phyloP scores from a whole-genome alignment of 1,140 invertebrate genomes.

The Drosophila aff. region DNA sequence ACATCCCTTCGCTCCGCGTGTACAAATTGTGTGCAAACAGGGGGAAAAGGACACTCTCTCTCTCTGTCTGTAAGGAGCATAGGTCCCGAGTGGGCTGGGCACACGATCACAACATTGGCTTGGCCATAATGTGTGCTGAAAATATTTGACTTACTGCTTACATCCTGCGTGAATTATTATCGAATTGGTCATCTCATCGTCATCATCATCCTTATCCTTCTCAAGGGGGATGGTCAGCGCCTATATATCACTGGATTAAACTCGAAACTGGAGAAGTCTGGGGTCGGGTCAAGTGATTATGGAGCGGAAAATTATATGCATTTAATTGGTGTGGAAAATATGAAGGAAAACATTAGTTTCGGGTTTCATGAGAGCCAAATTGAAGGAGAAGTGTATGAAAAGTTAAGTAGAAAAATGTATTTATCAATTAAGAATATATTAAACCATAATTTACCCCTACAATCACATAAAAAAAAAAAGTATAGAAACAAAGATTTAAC shows the following conservation, averaged over 20 bases:
- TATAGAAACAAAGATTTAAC: background rate
- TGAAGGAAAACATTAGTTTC: background rate
- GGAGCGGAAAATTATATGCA: conserved; percentile 5
- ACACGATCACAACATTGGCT: conserved; percentile 78
- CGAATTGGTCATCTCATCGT: conserved; percentile 44
- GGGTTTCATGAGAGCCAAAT: background rate
- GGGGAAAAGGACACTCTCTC: background rate
- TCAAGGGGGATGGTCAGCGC: conserved; percentile 20
- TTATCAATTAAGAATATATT: no score
- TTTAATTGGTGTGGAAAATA: conserved; percentile 12
- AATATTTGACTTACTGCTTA: conserved; percentile 82
- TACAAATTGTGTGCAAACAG: conserved; percentile 58
- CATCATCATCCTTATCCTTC: background rate
- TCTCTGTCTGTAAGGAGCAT: background rate
- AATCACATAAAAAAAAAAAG: background rate
- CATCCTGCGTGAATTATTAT: conserved; percentile 74
- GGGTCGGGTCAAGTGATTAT: conserved; percentile 29
- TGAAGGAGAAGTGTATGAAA: background rate
- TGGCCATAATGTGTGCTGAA: conserved; percentile 39
- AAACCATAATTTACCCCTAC: background rate
- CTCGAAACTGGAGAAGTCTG: conserved; percentile 21
- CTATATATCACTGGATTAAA: conserved; percentile 35
- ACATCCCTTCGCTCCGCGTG: conserved; percentile 20
- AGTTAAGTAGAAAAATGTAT: background rate
- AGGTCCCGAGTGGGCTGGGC: conserved; percentile 69